phyloP scores from a whole-genome alignment of 2,113 vertebrate genomes.

The Phrynocephalus versicolor region DNA sequence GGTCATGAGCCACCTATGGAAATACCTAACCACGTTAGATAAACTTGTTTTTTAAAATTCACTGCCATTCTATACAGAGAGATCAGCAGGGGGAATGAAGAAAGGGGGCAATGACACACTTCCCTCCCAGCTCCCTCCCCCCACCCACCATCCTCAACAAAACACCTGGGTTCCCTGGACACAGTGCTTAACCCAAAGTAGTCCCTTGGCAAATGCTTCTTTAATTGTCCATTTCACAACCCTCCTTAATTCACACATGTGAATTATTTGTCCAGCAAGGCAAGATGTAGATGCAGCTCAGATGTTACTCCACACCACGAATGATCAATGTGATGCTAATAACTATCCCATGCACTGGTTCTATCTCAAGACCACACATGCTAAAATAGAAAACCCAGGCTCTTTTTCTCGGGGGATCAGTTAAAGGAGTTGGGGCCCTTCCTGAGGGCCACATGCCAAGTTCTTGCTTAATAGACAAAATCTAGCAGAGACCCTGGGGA shows the following conservation, averaged over 20 bases:
- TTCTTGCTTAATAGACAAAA: background rate
- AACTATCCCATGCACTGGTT: no score
- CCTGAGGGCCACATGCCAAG: background rate
- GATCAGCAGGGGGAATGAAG: background rate
- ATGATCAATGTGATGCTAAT: background rate
- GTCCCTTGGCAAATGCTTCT: background rate
- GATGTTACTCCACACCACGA: background rate
- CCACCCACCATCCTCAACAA: background rate
- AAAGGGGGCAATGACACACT: background rate
- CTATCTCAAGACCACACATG: no score
- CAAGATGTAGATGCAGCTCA: background rate
- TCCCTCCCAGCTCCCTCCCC: background rate
- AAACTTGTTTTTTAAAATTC: background rate
- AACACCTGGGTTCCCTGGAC: no score
- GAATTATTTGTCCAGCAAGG: background rate
- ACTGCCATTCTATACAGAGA: background rate
- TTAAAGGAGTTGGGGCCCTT: background rate
- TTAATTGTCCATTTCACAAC: background rate
- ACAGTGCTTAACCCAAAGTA: background rate
- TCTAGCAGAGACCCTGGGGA: background rate
- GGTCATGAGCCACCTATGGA: no score
- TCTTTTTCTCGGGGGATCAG: no score
- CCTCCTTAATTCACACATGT: background rate
- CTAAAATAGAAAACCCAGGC: background rate
- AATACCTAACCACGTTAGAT: background rate